Evolutionary conservation across 2,113 vertebrate species (phyloP), one percentile per base, ranked within the genome.

Genomic region (Mastomys natalensis): DNA sequence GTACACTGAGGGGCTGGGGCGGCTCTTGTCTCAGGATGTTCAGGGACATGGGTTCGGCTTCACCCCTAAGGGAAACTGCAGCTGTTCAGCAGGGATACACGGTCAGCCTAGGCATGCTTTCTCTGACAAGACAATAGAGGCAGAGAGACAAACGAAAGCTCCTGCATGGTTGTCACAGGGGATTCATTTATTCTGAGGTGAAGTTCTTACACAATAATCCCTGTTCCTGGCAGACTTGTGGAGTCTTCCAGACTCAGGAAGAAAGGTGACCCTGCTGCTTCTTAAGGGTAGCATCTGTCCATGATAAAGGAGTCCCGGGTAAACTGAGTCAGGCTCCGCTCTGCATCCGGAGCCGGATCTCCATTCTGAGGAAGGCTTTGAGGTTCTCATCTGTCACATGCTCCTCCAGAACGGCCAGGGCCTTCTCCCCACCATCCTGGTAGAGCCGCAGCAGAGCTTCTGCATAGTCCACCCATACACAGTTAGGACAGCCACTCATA

Each of bases 401-500:
- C 96, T 99, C 98, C 96, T 99, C 99, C 0, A 99, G 96, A 0
- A 99, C 99, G 0, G 97, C 98, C 93, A 99, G 96, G 1, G 99
- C 99, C 24, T 34, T 98, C 4, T 98, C 97, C 0, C 99, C 99
- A 0, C 99, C 99, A 0, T 99, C 99, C 4, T 64, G 97, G 97
- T 99, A 99, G 89, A 95, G 99, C 45, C 55, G 92, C 92, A 99
- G 97, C 96, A 99, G 99, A 73, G 98, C 97, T 60, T 99, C 99
- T 0, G 99, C 99, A 0, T 99, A 99, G 0, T 97, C 98, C 3
- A 99, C 98, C 99, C 99, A 99, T 26, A 99, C 99, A 0, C 99
- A 99, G 98, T 98, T 99, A 74, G 99, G 99, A 80, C 99, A 99
- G 90, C 99, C 99, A 0, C 99, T 99, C 98, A 99, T 99, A 87